A percentile compares a stretch with the other conserved stretches of the same genome.
These are phyloP conservation scores for Onthophagus sagittarius DNA, from an alignment of 2,888 invertebrate species.

Conservation along the genomic window DNA sequence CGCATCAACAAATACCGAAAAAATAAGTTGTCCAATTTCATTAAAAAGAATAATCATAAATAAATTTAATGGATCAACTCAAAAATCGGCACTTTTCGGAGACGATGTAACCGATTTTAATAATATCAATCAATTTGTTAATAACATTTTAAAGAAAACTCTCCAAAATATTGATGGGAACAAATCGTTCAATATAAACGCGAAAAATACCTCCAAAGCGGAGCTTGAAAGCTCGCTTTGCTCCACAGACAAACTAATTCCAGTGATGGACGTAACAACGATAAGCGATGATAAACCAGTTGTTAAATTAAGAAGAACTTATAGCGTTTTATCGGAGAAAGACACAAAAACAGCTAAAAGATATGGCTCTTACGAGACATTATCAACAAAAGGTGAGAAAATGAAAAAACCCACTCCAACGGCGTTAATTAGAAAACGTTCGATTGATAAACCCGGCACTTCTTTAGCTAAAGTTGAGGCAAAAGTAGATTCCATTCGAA, in stretches of 20 bases:
- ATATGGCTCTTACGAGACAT: slow-evolving; percentile 36
- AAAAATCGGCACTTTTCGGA: neutral
- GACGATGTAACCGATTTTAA: neutral
- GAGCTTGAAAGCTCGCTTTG: neutral
- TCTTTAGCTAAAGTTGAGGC: slow-evolving; percentile 33
- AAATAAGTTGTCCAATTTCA: neutral
- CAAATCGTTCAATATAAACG: slow-evolving; percentile 2
- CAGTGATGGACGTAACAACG: slow-evolving; percentile 41
- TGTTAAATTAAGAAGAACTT: slow-evolving; percentile 37
- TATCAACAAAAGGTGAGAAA: slow-evolving; percentile 37
- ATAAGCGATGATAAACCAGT: slow-evolving; percentile 25
- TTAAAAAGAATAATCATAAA: slow-evolving; percentile 8
- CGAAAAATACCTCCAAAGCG: neutral
- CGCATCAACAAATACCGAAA: slow-evolving; percentile 8
- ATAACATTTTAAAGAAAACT: neutral
- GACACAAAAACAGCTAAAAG: slow-evolving; percentile 28
- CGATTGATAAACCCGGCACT: slow-evolving; percentile 33
- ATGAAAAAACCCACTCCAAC: slow-evolving; percentile 30
- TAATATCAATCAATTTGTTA: neutral
- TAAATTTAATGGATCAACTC: neutral
- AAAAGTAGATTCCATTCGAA: slow-evolving; percentile 38
- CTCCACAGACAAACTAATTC: slow-evolving; percentile 39
- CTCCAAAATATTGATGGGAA: slow-evolving; percentile 7
- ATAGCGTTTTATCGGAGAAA: slow-evolving; percentile 39
- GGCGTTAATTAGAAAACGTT: slow-evolving; percentile 32